A percentile compares a stretch with the other conserved stretches of the same genome.
Conservation (phyloP, 2,888 invertebrate species). For the Drosophila parthenogenetica region DNA sequence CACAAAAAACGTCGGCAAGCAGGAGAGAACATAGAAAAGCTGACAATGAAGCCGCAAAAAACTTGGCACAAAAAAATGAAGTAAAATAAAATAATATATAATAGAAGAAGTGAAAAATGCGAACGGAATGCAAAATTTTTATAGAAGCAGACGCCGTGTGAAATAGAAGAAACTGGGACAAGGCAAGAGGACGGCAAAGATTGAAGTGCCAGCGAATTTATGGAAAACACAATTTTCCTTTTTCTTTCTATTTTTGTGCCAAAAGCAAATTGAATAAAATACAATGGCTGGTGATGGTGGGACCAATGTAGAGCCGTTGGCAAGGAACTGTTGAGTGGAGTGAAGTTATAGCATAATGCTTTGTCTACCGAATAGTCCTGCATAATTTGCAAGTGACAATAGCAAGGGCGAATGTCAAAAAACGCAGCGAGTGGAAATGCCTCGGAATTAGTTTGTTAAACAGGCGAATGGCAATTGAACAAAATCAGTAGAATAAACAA, state of each 20-base stretch:
- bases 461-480: conserved; percentile 18
- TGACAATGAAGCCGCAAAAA: conserved; percentile 77
- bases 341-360: conserved; percentile 25
- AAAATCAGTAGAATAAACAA: conserved; percentile 41
- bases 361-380: conserved; percentile 41
- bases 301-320: conserved; percentile 36
- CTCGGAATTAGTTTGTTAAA: conserved; percentile 31
- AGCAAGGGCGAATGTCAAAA: conserved; percentile 5
- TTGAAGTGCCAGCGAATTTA: conserved; percentile 79
- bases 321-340: conserved; percentile 31
- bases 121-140: conserved; percentile 71
- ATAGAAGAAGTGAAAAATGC: conserved; percentile 37
- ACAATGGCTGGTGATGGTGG: conserved; percentile 57
- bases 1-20: not conserved
- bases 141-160: conserved; percentile 42
- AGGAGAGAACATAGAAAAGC: conserved; percentile 45
- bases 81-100: conserved; percentile 5
- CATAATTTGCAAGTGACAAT: conserved; percentile 44
- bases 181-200: conserved; percentile 36
- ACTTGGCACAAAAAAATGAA: conserved; percentile 51
- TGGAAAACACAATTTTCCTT: conserved; percentile 68
- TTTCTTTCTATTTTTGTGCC: conserved; percentile 41
- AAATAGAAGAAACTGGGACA: conserved; percentile 38
- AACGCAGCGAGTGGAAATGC: conserved; percentile 15
- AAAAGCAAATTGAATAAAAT: conserved; percentile 75